Evolutionary conservation across 2,888 invertebrate genomes (phyloP), one percentile per base, ranked within the genome.

Genomic region (Drosophila borealis): DNA sequence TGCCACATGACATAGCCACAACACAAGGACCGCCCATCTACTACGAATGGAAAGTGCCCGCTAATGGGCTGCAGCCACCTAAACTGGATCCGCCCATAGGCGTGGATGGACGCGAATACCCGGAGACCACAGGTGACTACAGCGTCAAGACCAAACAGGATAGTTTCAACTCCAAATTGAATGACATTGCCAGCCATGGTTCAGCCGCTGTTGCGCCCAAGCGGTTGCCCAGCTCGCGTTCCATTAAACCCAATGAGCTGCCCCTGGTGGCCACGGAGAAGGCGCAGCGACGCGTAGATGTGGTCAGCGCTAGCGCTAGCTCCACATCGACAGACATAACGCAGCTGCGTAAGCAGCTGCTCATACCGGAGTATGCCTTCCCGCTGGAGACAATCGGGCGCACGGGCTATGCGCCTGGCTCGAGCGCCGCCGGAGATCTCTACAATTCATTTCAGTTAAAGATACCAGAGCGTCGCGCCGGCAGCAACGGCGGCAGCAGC

Each of bases 1-100:
- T 93, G 1, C 91, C 93, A 4, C 91, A 92, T 50, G 92, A 92
- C 56, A 89, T 90, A 42, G 91, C 92, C 46, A 93, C 94, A 1
- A 95, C 95, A 0, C 93, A 94, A 82, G 94, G 94, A 2, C 95
- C 95, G 0, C 94, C 94, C 0, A 94, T 94, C 54, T 94, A 94
- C 80, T 94, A 94, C 76, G 94, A 95, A 88, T 94, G 94, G 94
- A 94, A 94, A 89, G 93, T 94, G 1, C 94, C 94, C 1, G 94
- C 94, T 0, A 93, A 94, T 60, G 94, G 93, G 13, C 88, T 95
- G 2, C 93, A 94, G 69, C 94, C 94, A 8, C 95, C 94, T 0
- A 94, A 93, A 55, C 63, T 90, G 2, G 92, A 92, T 34, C 79
- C 92, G 0, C 92, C 92, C 3, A 91, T 92, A 41, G 92, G 91